Base-by-base conservation (phyloP, 2,797 vertebrate species). In the Chromis chromis region DNA sequence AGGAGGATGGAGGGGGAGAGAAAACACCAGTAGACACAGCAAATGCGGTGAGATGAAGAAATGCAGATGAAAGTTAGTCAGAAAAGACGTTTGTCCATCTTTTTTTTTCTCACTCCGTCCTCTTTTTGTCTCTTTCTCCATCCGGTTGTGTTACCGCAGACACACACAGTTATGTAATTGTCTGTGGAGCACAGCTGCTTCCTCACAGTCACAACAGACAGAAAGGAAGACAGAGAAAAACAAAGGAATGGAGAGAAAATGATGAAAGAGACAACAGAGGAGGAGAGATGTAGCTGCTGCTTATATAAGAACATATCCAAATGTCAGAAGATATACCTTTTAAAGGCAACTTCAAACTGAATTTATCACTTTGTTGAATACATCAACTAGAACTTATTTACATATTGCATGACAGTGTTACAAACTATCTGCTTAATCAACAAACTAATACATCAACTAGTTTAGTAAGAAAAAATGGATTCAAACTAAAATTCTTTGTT, bases 121-220 rank as follows among this genome's bases (percentile, higher is more conserved):
- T 63, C 24, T 19, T 42, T 62, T 66, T 53, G 57, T 72, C 2
- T 36, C 16, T 58, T 16, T 64, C 21, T 28, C 27, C 65, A 44
- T 79, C 39, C 3, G 1, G 46, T 1, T 66, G 52, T 60, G 0
- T 65, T 42, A 46, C 28, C 46, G 33, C 22, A 52, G 25, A 27
- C 46, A 52, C 62, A 19, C 76, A 61, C 48, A 33, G 85, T 93
- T 94, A 92, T 88, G 85, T 90, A 93, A 94, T 90, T 88, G 87
- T 91, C 90, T 71, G 67, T 66, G 84, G 62, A 81, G 68, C 84
- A 82, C 89, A 90, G 89, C 92, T 91, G 92, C 78, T 91, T 93
- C 89, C 83, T 88, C 77, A 82, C 71, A 84, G 78, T 86, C 56
- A 59, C 28, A 82, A 79, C 60, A 71, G 72, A 80, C 4, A 17